Base-by-base conservation (phyloP, 2,888 invertebrate genomes). In the Nomada ferruginata region DNA sequence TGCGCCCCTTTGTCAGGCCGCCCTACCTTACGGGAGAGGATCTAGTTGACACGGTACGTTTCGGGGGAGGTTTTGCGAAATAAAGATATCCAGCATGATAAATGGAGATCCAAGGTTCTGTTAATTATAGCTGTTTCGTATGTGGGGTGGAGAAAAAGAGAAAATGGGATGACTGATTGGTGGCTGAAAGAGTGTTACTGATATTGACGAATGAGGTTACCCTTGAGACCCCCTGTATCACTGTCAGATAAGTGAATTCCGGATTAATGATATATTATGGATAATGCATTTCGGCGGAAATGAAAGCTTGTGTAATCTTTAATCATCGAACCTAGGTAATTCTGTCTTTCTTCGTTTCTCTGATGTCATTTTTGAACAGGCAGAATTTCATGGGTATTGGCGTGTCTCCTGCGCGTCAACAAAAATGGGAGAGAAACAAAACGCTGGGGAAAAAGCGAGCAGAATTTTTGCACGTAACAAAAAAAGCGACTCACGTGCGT, bases 401-500 rank as follows among this genome's bases (percentile, higher is more conserved):
- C 15, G 42, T 5, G 15, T 26, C 15, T 44, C 36, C 4, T 15
- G 36, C 7, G 7, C 4, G n/a, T 1, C 2, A 13, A 5, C 23
- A 36, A 52, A 26, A 42, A 18, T n/a, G 74, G 42, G 15, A 60
- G 68, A 52, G 74, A 36, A 36, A 36, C 36, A 10, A 57, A 73
- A 59, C n/a, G 44, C 36, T 36, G 50, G 36, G 29, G 60, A 26
- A 44, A 63, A 72, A 72, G 68, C 76, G 66, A 66, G 42, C 74
- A 71, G 64, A 53, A 55, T 76, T 79, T 79, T 15, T 68, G 42
- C 68, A 63, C 15, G 74, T 26, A n/a, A 69, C n/a, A 55, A 29
- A 57, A 70, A 64, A 66, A 23, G 79, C 66, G 68, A 63, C 55
- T 60, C 76, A n/a, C 74, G 52, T 42, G 78, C 64, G 76, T 68